Percentiles rank a stretch among this genome's conserved stretches.
These are phyloP conservation scores for Pelosia muscerda DNA, from an alignment of 2,888 invertebrate genomes.

Conservation along the genomic window DNA sequence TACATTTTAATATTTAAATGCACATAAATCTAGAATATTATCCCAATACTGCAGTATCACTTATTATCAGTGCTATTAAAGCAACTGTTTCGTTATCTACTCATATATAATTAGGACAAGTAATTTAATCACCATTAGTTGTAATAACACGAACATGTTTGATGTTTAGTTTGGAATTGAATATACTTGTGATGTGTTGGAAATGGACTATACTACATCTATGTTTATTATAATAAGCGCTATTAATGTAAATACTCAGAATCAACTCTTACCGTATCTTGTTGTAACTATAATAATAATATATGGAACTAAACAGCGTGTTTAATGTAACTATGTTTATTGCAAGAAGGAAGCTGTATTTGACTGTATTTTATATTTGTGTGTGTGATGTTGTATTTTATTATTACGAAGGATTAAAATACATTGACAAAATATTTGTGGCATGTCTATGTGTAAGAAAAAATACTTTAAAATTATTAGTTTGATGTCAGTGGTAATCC, in stretches of 20 bases:
- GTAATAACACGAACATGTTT: slow-evolving; percentile 46
- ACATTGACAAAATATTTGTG: too few relatives aligned
- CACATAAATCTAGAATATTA: slow-evolving; percentile 35
- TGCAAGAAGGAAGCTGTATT: neutral
- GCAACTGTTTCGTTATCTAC: slow-evolving; percentile 53
- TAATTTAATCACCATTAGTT: slow-evolving; percentile 55
- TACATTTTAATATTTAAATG: neutral
- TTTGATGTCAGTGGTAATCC: neutral
- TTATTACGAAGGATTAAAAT: neutral
- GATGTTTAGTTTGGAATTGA: slow-evolving; percentile 45
- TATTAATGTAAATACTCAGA: slow-evolving; percentile 19
- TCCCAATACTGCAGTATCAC: slow-evolving; percentile 42
- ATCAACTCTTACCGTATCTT: slow-evolving; percentile 7
- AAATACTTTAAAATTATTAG: neutral
- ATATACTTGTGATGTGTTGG: slow-evolving; percentile 23
- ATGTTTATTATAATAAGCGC: slow-evolving; percentile 21
- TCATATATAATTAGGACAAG: slow-evolving; percentile 54
- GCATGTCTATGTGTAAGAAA: too few relatives aligned
- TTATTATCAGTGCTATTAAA: slow-evolving; percentile 51
- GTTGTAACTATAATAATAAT: slow-evolving; percentile 5
- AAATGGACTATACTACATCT: slow-evolving; percentile 17
- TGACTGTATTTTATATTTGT: too few relatives aligned
- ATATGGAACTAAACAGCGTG: neutral
- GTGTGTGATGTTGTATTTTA: too few relatives aligned
- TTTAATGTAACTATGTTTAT: neutral